Evolutionary conservation across 1,140 invertebrate genomes (phyloP).

Genomic region (Agrilus planipennis): DNA sequence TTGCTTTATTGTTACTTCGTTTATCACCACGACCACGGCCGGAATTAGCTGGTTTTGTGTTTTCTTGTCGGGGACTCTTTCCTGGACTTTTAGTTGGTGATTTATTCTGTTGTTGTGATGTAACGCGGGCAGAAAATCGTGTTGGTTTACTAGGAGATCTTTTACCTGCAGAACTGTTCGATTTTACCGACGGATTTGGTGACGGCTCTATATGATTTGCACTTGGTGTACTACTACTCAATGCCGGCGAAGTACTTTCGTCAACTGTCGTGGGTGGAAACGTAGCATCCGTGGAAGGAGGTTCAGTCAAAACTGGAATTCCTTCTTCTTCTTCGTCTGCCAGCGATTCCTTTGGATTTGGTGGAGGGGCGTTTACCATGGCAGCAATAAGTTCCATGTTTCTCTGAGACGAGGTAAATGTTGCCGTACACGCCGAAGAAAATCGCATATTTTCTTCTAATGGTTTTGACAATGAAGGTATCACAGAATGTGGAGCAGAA

Average conservation of each 20-base stretch:
- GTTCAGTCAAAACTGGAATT: not conserved
- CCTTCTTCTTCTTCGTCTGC: slow-evolving; percentile 17
- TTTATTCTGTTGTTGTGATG: slow-evolving; percentile 45
- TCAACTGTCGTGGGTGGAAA: slow-evolving; percentile 10
- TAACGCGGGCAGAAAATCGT: slow-evolving; percentile 47
- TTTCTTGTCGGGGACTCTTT: slow-evolving; percentile 51
- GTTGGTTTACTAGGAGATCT: slow-evolving; percentile 53
- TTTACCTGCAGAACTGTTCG: slow-evolving; percentile 36
- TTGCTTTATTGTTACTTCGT: slow-evolving; percentile 32
- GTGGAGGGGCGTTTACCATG: slow-evolving; percentile 45
- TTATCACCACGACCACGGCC: slow-evolving; percentile 18
- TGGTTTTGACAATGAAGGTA: slow-evolving; percentile 43
- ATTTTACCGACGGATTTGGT: slow-evolving; percentile 29
- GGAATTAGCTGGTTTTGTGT: slow-evolving; percentile 13
- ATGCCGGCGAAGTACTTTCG: slow-evolving; percentile 30
- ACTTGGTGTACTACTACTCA: slow-evolving; percentile 15
- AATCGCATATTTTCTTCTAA: slow-evolving; percentile 39
- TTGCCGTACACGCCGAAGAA: slow-evolving; percentile 52
- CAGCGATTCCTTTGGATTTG: slow-evolving; percentile 16
- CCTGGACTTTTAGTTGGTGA: slow-evolving; percentile 62
- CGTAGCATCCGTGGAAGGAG: not conserved
- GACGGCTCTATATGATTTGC: slow-evolving; percentile 21
- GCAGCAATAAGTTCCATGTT: slow-evolving; percentile 65
- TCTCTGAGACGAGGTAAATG: slow-evolving; percentile 63
- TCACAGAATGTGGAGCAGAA: slow-evolving; percentile 37